phyloP scores from a whole-genome alignment of 2,113 vertebrate genomes.

The Syngnathus scovelli region DNA sequence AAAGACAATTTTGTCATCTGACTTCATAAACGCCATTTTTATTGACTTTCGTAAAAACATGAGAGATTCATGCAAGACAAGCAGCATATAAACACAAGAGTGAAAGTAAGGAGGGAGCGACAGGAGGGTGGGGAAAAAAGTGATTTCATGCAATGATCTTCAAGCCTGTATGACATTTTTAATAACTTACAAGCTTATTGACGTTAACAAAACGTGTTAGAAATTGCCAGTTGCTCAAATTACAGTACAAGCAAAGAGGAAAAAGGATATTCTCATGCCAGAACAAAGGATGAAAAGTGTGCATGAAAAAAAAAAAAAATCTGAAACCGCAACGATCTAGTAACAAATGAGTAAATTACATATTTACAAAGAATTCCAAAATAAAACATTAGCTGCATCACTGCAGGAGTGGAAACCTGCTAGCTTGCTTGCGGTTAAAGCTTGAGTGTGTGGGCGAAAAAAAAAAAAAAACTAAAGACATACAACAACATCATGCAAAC shows the following conservation, averaged over 20 bases:
- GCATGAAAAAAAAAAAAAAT: too few species aligned
- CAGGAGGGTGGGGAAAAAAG: not conserved
- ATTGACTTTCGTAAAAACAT: slow-evolving; percentile 80
- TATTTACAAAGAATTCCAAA: not conserved
- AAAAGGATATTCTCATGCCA: not conserved
- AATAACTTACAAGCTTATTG: not conserved
- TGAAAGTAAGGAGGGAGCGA: slow-evolving; percentile 40
- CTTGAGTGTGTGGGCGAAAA: slow-evolving; percentile 41
- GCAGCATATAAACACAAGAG: slow-evolving; percentile 42
- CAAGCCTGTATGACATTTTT: not conserved
- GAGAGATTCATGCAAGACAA: slow-evolving; percentile 51
- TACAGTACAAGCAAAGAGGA: slow-evolving; percentile 37
- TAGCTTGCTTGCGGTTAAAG: slow-evolving; percentile 37
- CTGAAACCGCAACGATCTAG: slow-evolving; percentile 38
- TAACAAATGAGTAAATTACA: not conserved
- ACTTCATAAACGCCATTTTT: slow-evolving; percentile 83
- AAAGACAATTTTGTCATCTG: slow-evolving; percentile 73
- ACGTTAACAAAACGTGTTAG: not conserved
- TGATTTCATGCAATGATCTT: slow-evolving; percentile 12
- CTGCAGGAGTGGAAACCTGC: slow-evolving; percentile 62
- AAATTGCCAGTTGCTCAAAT: not conserved
- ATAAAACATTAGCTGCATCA: slow-evolving; percentile 57
- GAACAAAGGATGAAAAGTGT: too few species aligned
- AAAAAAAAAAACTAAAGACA: slow-evolving; percentile 56
- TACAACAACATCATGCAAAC: slow-evolving; percentile 72